phyloP scores from a whole-genome alignment of 1,140 invertebrate species.

The Pseudomyrmex flavicornis region DNA sequence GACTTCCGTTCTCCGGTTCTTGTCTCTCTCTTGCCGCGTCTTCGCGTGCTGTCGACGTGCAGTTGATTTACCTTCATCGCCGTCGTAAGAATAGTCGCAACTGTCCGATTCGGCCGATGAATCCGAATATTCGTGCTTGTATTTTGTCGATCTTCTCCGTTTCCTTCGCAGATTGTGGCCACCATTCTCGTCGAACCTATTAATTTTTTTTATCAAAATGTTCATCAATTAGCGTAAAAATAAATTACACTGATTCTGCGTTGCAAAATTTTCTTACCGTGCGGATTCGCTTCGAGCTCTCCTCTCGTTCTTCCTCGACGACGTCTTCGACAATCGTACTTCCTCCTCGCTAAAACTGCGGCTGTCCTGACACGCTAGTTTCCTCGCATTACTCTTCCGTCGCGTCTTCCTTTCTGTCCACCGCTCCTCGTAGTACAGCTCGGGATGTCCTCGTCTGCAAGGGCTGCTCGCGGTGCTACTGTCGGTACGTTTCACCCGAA shows the following conservation, averaged over 20 bases:
- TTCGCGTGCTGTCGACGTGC: background rate
- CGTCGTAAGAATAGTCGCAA: constrained; percentile 34
- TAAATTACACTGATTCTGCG: too few relatives aligned
- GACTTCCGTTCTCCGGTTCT: background rate
- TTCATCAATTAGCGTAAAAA: too few relatives aligned
- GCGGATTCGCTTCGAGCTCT: constrained; percentile 82
- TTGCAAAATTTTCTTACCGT: constrained; percentile 63
- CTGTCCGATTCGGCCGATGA: constrained; percentile 75
- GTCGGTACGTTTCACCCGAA: constrained; percentile 72
- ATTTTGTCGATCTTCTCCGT: constrained; percentile 64
- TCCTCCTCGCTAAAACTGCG: constrained; percentile 84
- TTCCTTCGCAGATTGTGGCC: constrained; percentile 57
- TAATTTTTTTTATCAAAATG: background rate
- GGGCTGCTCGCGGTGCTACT: constrained; percentile 78
- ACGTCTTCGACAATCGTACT: constrained; percentile 77
- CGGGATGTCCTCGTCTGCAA: constrained; percentile 68
- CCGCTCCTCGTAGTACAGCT: constrained; percentile 81
- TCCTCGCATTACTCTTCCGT: constrained; percentile 74
- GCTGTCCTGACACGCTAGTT: constrained; percentile 78
- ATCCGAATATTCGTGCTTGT: constrained; percentile 73
- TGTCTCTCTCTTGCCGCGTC: constrained; percentile 37
- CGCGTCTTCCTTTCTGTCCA: constrained; percentile 81
- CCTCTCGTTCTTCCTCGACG: constrained; percentile 75
- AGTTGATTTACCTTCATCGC: background rate
- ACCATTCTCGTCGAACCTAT: constrained; percentile 65